Conservation (phyloP, 2,888 invertebrate genomes). For the Cerastis rubricosa region DNA sequence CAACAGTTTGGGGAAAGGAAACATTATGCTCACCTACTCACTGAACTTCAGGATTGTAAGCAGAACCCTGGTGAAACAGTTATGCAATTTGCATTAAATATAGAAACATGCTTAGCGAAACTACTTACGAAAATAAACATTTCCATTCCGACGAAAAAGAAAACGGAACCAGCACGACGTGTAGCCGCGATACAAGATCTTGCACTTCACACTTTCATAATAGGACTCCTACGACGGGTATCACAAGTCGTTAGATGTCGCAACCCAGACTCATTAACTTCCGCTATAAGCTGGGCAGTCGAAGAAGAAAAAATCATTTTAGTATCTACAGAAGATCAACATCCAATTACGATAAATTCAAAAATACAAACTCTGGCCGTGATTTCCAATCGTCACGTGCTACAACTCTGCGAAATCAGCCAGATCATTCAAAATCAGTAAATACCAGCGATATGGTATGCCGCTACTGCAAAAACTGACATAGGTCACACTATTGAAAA, state of each 20-base stretch:
- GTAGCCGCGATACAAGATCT: not conserved
- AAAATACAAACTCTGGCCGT: not conserved
- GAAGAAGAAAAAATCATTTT: not conserved
- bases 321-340: not conserved
- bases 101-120: not conserved
- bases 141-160: not conserved
- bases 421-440: not conserved
- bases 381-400: not conserved
- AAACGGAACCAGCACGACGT: not conserved
- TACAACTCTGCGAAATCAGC: too few relatives aligned
- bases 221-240: not conserved
- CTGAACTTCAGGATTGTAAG: not conserved
- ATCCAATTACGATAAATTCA: not conserved
- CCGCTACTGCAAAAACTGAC: not conserved
- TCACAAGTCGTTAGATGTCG: not conserved
- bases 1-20: not conserved
- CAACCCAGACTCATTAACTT: not conserved
- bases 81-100: not conserved
- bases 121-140: not conserved
- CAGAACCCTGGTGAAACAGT: not conserved
- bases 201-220: not conserved
- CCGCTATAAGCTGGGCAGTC: not conserved
- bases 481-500: not conserved
- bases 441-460: not conserved
- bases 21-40: not conserved